Percentiles rank a stretch among this genome's conserved stretches.
Conservation (phyloP, 1,140 invertebrate genomes). For the Magallana gigas region DNA sequence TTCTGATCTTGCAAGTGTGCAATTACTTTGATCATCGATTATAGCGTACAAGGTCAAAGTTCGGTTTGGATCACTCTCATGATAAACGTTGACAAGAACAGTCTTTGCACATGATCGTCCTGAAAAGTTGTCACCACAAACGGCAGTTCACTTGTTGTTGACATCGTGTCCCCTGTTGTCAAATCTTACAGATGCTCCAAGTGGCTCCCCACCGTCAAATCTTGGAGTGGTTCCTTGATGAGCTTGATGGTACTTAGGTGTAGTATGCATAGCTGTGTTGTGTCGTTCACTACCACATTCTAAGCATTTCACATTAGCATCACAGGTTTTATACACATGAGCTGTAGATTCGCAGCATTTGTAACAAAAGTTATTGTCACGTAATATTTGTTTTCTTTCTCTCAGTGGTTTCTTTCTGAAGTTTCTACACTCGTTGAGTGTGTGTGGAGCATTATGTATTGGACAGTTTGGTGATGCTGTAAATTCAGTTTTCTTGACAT, state of each 20-base stretch:
- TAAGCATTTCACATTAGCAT: neutral
- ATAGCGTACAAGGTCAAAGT: slow-evolving; percentile 49
- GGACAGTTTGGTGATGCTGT: neutral
- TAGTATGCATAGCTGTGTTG: slow-evolving; percentile 13
- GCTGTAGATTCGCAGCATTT: neutral
- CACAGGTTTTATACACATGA: slow-evolving; percentile 14
- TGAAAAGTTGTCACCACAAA: slow-evolving; percentile 42
- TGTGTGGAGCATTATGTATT: slow-evolving; percentile 18
- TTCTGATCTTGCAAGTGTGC: slow-evolving; percentile 38
- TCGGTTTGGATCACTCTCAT: slow-evolving; percentile 36
- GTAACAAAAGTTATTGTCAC: slow-evolving; percentile 32
- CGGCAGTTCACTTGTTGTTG: slow-evolving; percentile 39
- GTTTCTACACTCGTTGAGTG: slow-evolving; percentile 7
- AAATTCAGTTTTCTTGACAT: neutral
- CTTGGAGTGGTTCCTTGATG: no score
- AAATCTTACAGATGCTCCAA: no score
- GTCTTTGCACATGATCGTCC: slow-evolving; percentile 58
- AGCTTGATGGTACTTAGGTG: no score
- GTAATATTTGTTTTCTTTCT: slow-evolving; percentile 23
- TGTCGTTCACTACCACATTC: neutral
- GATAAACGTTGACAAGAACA: slow-evolving; percentile 47
- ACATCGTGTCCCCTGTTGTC: neutral
- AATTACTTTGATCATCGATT: slow-evolving; percentile 58
- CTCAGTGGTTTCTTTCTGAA: no score
- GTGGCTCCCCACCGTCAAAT: neutral